Conservation (phyloP, 2,888 invertebrate species). For the Myathropa florea region DNA sequence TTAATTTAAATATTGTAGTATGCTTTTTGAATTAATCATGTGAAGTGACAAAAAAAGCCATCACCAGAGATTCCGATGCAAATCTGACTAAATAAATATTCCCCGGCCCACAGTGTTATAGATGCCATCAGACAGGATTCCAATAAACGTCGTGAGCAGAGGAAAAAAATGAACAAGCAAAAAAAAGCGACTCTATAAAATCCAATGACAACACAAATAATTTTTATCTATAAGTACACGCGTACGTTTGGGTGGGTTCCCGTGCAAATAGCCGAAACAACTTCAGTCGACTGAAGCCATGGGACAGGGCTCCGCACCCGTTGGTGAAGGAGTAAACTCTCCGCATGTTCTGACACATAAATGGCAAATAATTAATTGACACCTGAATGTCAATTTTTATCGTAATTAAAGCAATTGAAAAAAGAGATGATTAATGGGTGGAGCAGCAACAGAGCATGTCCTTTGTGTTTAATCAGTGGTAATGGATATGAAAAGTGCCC, state of each 20-base stretch:
- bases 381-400: conserved; percentile 47
- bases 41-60: conserved; percentile 3
- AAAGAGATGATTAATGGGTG: conserved; percentile 34
- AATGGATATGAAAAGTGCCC: neutral
- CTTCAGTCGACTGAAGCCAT: neutral
- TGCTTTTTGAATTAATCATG: conserved; percentile 33
- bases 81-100: conserved; percentile 32
- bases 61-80: conserved; percentile 1
- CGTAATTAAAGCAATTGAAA: conserved; percentile 61
- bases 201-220: neutral
- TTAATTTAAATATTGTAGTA: conserved; percentile 13
- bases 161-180: neutral
- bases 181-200: neutral
- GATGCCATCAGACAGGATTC: conserved; percentile 2
- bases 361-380: conserved; percentile 50
- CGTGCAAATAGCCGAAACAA: neutral
- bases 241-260: neutral
- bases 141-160: neutral
- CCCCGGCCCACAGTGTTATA: neutral
- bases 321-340: neutral
- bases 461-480: neutral
- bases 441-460: neutral
- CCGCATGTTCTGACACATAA: neutral
- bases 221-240: neutral
- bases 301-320: neutral